Evolutionary conservation across 2,888 invertebrate species (phyloP), one percentile per base, ranked within the genome.

Genomic region (Eumacrocentrus americanus): DNA sequence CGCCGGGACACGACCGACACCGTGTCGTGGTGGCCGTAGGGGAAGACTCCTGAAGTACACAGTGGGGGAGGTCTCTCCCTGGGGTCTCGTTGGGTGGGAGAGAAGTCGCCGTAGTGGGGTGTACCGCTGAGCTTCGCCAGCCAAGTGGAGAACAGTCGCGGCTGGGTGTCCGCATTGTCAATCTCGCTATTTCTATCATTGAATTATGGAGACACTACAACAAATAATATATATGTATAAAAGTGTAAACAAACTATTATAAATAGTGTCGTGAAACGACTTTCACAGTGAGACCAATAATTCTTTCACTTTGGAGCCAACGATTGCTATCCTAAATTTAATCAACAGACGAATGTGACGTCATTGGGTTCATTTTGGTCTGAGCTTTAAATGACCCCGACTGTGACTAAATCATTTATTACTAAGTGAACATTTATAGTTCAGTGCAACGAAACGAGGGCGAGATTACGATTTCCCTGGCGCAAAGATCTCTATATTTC

Each of bases 1-100:
- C 70, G 70, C 67, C 67, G 64, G 67, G 67, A 69, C 69, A 67
- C 69, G 67, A 68, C 73, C 69, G 66, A 68, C 73, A 73, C 73
- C 70, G 73, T 73, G 73, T 72, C 73, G 71, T 56, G 68, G 68
- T 65, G 61, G 69, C 64, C 64, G 65, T 60, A 60, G 69, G 63
- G 67, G 63, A 67, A 65, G 61, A 69, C 66, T 68, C 66, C 65
- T 58, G 52, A 63, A 46, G 56, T 47, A 60, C 60, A 53, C 52
- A 57, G 61, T 34, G 50, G 37, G 35, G 50, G 37, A 50, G 18
- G 38, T 25, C 38, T 65, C 65, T 70, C 71, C 65, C 68, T 61
- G 66, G 67, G 67, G 69, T 65, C 69, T 62, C 56, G 65, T 62
- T 63, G 68, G 40, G 55, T 60, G 62, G 66, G 61, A 53, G 60